Evolutionary conservation across 2,888 invertebrate genomes (phyloP), one percentile per base, ranked within the genome.

Genomic region (Arctia plantaginis): DNA sequence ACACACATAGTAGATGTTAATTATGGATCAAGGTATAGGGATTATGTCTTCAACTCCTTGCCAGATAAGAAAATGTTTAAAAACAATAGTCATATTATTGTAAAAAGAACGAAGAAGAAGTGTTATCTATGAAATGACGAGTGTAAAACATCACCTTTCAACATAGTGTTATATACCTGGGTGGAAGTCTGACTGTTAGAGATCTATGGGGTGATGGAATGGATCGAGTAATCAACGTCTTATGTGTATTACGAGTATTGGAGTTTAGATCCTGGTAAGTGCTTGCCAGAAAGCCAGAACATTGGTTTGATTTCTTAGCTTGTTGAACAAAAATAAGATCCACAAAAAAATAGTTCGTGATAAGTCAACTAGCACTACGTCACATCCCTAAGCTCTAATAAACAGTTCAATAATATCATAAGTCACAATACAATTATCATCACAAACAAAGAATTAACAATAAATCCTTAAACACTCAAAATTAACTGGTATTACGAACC

Each of bases 401-500:
- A 66, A 47, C 47, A 67, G 66, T 64, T 73, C 62, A 72, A 72
- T 68, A 66, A 59, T 23, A 59, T 51, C 23, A 59, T 62, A 73
- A 65, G 73, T 55, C 23, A 39, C 41, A 41, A 41, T 30, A 74
- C 33, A 44, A 33, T 59, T 62, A 74, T 71, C 74, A 59, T 27
- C n/a, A 51, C 30, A 67, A 74, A 77, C 74, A 78, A 51, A 72
- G 77, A 69, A 71, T 77, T 78, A 66, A 75, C 55, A 65, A 41
- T 12, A 39, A 85, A 79, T 77, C 78, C 68, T 67, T 80, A 12
- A 33, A 66, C 68, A 83, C 66, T 74, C 33, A 77, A 68, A 76
- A 77, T 70, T 78, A 72, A 77, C 62, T 65, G 62, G 30, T 77
- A 76, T 67, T 83, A 80, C 80, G 76, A 30, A 47, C 78, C 71